phyloP scores from a whole-genome alignment of 2,113 vertebrate species.

The Illadopsis cleaveri region DNA sequence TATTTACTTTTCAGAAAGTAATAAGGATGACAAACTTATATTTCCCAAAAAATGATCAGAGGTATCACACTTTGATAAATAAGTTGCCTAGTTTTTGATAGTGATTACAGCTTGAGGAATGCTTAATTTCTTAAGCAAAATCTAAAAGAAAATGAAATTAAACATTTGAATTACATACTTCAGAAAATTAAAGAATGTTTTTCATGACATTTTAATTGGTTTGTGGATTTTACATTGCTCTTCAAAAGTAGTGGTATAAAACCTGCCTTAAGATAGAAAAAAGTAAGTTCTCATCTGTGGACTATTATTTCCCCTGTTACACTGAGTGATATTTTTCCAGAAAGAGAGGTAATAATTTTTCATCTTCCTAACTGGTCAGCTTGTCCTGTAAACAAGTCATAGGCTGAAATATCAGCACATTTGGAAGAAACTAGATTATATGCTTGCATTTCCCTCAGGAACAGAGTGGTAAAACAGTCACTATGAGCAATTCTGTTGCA shows the following conservation, averaged over 20 bases:
- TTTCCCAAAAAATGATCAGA: neutral
- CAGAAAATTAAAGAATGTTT: neutral
- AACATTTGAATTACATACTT: neutral
- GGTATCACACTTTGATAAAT: neutral
- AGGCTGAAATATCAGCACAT: neutral
- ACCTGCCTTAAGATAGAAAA: neutral
- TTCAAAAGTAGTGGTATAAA: neutral
- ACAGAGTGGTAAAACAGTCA: neutral
- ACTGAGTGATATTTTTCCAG: neutral
- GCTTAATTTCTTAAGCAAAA: neutral
- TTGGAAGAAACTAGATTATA: neutral
- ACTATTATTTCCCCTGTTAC: neutral
- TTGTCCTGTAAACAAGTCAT: neutral
- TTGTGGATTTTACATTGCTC: neutral
- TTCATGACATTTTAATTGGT: neutral
- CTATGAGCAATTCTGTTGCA: neutral
- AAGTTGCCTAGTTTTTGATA: neutral
- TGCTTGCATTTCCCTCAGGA: neutral
- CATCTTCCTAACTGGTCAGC: neutral
- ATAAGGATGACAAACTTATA: neutral
- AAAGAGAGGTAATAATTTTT: neutral
- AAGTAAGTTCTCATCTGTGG: accelerated
- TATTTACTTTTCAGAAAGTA: neutral
- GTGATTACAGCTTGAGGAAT: neutral
- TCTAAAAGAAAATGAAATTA: neutral